phyloP scores from a whole-genome alignment of 2,797 vertebrate species.

The Erpetoichthys calabaricus region DNA sequence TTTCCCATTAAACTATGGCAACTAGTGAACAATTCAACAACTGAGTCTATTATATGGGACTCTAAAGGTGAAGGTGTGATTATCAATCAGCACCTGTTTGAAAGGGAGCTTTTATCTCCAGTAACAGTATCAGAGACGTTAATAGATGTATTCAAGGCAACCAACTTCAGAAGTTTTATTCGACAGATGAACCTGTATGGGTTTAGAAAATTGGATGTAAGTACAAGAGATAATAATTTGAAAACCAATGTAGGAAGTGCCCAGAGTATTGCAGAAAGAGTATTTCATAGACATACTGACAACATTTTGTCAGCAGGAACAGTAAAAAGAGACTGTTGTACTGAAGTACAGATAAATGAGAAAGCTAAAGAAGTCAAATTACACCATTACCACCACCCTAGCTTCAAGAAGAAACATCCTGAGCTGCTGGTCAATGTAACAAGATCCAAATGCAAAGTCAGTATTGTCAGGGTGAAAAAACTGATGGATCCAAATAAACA shows the following conservation, averaged over 20 bases:
- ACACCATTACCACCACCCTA: conserved; percentile 54
- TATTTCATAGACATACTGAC: too few relatives aligned
- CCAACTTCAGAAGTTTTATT: conserved; percentile 68
- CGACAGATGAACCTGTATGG: conserved; percentile 80
- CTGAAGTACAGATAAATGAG: too few relatives aligned
- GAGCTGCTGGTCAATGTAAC: conserved; percentile 57
- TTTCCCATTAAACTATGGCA: conserved; percentile 75
- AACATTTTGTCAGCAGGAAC: too few relatives aligned
- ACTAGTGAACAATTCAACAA: conserved; percentile 56
- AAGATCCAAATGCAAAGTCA: conserved; percentile 42
- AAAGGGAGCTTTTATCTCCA: conserved; percentile 48
- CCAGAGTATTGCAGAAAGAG: background rate
- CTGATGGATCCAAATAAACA: too few relatives aligned
- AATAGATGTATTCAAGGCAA: conserved; percentile 50
- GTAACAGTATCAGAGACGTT: background rate
- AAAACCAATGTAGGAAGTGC: fast-evolving
- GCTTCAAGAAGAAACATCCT: conserved; percentile 55
- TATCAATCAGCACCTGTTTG: conserved; percentile 52
- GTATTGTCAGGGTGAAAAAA: too few relatives aligned
- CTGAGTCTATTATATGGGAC: conserved; percentile 58
- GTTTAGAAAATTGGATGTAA: conserved; percentile 51
- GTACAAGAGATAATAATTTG: background rate
- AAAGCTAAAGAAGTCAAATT: conserved; percentile 3
- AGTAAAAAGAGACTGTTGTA: too few relatives aligned
- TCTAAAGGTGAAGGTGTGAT: conserved; percentile 42